Evolutionary conservation across 2,888 invertebrate genomes (phyloP).

Genomic region (Ptilodon capucinus): DNA sequence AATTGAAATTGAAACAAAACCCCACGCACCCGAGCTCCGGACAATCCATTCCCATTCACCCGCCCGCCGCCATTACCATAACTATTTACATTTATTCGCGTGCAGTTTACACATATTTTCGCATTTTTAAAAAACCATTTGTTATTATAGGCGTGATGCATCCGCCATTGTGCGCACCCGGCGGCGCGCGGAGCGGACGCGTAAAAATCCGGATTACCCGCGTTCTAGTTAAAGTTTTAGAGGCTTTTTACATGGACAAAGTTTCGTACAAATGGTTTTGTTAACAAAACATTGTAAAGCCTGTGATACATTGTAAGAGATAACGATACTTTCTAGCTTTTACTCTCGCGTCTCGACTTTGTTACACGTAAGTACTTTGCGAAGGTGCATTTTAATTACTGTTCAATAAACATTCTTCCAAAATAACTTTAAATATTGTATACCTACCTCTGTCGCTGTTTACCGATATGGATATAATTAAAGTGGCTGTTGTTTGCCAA

Average conservation of each 20-base stretch:
- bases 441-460: too few species aligned
- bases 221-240: conserved; percentile 31
- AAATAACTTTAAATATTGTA: too few species aligned
- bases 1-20: background rate
- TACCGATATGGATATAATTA: too few species aligned
- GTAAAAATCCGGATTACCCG: conserved; percentile 22
- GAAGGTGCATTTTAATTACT: too few species aligned
- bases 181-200: conserved; percentile 8
- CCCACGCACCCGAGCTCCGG: background rate
- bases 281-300: background rate
- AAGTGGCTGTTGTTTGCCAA: too few species aligned
- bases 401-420: too few species aligned
- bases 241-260: background rate
- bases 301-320: background rate
- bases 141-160: conserved; percentile 28
- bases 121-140: conserved; percentile 36
- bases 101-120: conserved; percentile 20
- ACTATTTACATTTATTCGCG: conserved; percentile 32
- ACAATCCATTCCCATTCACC: conserved; percentile 6
- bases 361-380: too few species aligned
- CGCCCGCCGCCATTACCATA: conserved; percentile 17
- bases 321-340: too few species aligned
- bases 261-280: background rate
- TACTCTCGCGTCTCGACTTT: too few species aligned
- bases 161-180: conserved; percentile 30